These are phyloP conservation scores for Microcaecilia unicolor DNA, from an alignment of 2,797 vertebrate species.

Conservation along the genomic window DNA sequence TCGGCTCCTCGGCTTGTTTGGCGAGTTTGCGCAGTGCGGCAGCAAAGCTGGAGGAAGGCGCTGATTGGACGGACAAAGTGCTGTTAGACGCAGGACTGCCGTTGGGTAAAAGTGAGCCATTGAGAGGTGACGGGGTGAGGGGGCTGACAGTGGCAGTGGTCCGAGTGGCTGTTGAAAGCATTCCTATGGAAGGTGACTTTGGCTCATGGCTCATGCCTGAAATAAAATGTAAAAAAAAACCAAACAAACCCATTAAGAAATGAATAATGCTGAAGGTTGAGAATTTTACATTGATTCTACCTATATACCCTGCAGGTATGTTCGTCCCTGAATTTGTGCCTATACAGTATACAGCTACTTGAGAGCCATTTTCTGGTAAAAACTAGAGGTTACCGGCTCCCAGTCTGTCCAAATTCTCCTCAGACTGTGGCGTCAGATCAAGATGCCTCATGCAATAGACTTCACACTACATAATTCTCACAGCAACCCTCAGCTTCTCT, in stretches of 20 bases:
- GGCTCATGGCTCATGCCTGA: conserved; percentile 99
- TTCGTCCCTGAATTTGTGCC: too few relatives aligned
- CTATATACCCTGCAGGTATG: too few relatives aligned
- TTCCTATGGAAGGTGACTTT: conserved; percentile 98
- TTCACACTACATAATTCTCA: too few relatives aligned
- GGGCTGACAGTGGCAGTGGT: conserved; percentile 96
- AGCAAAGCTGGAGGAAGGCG: conserved; percentile 90
- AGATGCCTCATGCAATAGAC: too few relatives aligned
- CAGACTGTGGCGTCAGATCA: too few relatives aligned
- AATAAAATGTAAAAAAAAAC: conserved; percentile 38
- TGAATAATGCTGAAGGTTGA: too few relatives aligned
- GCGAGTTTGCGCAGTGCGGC: conserved; percentile 96
- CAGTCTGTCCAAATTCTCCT: too few relatives aligned
- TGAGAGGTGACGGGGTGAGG: conserved; percentile 90
- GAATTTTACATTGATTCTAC: too few relatives aligned
- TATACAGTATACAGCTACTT: too few relatives aligned
- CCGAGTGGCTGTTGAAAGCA: conserved; percentile 94
- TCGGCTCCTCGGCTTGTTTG: conserved; percentile 94
- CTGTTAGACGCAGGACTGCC: conserved; percentile 83
- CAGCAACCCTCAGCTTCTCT: too few relatives aligned
- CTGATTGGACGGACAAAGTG: conserved; percentile 69
- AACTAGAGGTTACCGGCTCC: too few relatives aligned
- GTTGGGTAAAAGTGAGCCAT: conserved; percentile 93
- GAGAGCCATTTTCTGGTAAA: too few relatives aligned
- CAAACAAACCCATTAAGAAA: conserved; percentile 6